These are phyloP conservation scores for Paracanthobrama guichenoti DNA, from an alignment of 2,113 vertebrate species.

Conservation along the genomic window DNA sequence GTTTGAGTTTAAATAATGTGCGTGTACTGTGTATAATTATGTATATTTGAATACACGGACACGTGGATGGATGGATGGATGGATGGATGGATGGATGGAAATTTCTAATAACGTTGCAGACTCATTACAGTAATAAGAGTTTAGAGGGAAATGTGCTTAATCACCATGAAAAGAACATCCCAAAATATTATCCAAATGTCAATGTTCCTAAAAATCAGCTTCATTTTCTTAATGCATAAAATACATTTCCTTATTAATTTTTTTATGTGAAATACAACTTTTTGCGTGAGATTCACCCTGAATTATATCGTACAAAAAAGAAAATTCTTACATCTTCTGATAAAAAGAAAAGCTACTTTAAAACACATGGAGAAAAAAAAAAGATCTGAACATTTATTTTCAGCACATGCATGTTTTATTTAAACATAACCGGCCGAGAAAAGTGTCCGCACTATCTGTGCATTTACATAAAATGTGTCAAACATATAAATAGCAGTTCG, in stretches of 20 bases:
- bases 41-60: no score
- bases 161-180: not conserved
- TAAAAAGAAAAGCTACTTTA: not conserved
- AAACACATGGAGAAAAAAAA: not conserved
- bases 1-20: no score
- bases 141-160: not conserved
- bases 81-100: no score
- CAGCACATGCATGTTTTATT: not conserved
- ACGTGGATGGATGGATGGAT: no score
- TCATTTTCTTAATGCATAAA: not conserved
- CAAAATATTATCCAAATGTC: not conserved
- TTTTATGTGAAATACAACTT: not conserved
- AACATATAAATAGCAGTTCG: not conserved
- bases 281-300: not conserved
- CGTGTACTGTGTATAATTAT: no score
- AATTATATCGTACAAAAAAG: no score
- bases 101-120: no score
- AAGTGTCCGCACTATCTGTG: not conserved
- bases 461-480: slow-evolving; percentile 22
- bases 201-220: not conserved
- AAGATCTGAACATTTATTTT: not conserved
- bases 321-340: no score
- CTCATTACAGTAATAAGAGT: not conserved
- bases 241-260: not conserved
- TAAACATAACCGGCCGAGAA: not conserved